phyloP scores from a whole-genome alignment of 2,888 invertebrate species.

The Synanthedon tipuliformis region DNA sequence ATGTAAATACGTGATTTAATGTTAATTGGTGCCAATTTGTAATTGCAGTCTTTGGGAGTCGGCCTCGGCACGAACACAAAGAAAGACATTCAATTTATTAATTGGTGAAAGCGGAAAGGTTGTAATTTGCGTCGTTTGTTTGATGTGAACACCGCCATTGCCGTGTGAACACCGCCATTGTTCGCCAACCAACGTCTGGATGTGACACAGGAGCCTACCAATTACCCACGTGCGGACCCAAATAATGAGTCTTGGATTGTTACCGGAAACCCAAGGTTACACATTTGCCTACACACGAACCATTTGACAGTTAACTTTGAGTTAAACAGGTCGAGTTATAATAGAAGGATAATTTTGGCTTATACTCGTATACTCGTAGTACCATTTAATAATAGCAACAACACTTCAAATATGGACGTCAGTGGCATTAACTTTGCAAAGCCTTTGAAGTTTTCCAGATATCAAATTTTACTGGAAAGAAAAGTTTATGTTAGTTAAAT shows the following conservation, averaged over 20 bases:
- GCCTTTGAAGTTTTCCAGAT: too few species aligned
- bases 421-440: too few species aligned
- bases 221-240: conserved; percentile 32
- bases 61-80: conserved; percentile 9
- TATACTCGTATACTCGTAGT: too few species aligned
- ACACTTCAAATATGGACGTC: too few species aligned
- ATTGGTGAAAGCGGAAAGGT: conserved; percentile 38
- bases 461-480: too few species aligned
- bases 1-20: conserved; percentile 1
- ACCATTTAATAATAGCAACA: too few species aligned
- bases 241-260: conserved; percentile 42
- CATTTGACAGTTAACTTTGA: conserved; percentile 27
- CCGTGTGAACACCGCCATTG: conserved; percentile 12
- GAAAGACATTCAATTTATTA: conserved; percentile 27
- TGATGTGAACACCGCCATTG: conserved; percentile 19
- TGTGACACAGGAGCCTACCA: conserved; percentile 17
- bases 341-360: too few species aligned
- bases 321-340: too few species aligned
- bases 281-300: conserved; percentile 27
- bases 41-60: conserved; percentile 1
- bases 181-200: neutral
- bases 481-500: too few species aligned
- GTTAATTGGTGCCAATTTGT: neutral
- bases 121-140: conserved; percentile 32
- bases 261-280: conserved; percentile 14